Evolutionary conservation across 2,888 invertebrate genomes (phyloP).

Genomic region (Latrodectus hesperus): DNA sequence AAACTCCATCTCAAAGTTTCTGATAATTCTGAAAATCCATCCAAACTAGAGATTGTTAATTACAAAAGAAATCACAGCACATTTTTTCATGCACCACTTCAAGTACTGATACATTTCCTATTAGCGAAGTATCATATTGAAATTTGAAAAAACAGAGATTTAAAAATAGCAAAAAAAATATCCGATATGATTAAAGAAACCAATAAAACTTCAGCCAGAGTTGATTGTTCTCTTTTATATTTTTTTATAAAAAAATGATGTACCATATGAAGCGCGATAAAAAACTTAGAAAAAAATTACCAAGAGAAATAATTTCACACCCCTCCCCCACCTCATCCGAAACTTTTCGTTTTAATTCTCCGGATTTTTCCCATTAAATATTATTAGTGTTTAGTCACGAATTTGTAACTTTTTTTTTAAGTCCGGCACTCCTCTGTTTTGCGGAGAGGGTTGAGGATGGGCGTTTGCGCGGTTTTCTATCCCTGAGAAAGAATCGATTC

Average conservation of each 20-base stretch:
- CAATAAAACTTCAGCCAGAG: constrained; percentile 39
- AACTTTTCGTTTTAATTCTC: constrained; percentile 52
- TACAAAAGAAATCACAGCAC: too few species aligned
- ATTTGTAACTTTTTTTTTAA: not conserved
- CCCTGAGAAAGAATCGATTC: constrained; percentile 31
- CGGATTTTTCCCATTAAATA: constrained; percentile 47
- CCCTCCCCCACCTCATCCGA: not conserved
- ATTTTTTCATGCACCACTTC: too few species aligned
- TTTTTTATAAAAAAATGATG: not conserved
- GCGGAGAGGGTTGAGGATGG: not conserved
- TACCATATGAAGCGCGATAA: too few species aligned
- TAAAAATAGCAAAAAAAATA: constrained; percentile 26
- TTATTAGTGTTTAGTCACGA: constrained; percentile 55
- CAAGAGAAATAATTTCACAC: constrained; percentile 25
- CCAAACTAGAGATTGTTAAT: too few species aligned
- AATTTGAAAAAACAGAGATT: too few species aligned
- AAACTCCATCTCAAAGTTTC: too few species aligned
- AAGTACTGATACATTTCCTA: too few species aligned
- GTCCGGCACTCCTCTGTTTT: too few species aligned
- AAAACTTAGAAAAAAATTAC: constrained; percentile 4
- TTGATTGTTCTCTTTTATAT: constrained; percentile 38
- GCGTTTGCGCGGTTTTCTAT: constrained; percentile 12
- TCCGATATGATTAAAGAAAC: constrained; percentile 46
- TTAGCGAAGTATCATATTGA: too few species aligned
- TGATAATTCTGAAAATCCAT: too few species aligned